phyloP scores from a whole-genome alignment of 2,797 vertebrate genomes.

The Argyrosomus regius region DNA sequence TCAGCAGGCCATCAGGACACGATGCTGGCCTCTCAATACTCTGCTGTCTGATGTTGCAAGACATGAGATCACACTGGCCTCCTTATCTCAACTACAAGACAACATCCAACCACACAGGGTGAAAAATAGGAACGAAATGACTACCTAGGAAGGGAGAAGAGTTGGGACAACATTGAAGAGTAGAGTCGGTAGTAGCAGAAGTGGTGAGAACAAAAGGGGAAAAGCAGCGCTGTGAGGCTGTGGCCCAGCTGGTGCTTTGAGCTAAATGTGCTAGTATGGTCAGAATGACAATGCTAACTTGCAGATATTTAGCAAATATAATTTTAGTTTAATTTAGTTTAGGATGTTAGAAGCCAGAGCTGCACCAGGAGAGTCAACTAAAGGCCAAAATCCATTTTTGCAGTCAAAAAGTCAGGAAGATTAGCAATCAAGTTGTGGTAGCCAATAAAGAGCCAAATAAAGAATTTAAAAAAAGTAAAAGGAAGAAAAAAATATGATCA shows the following conservation, averaged over 20 bases:
- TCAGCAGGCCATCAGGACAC: constrained; percentile 67
- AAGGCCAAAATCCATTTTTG: neutral
- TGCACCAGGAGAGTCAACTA: neutral
- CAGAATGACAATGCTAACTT: neutral
- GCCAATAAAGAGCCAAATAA: neutral
- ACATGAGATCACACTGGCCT: constrained; percentile 60
- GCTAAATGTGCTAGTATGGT: neutral
- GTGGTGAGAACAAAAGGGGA: neutral
- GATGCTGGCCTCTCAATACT: constrained; percentile 60
- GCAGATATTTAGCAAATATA: neutral
- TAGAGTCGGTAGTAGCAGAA: neutral
- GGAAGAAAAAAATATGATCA: neutral
- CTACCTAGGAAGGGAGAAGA: constrained; percentile 42
- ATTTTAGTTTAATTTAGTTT: constrained; percentile 1
- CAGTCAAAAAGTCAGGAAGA: neutral
- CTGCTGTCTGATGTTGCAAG: constrained; percentile 69
- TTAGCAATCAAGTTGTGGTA: neutral
- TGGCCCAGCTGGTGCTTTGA: neutral
- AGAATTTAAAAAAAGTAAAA: neutral
- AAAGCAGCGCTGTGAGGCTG: neutral
- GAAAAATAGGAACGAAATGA: constrained; percentile 68
- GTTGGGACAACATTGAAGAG: constrained; percentile 6
- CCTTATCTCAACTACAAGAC: constrained; percentile 70
- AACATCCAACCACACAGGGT: constrained; percentile 46
- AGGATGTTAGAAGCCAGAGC: neutral